phyloP scores from a whole-genome alignment of 2,888 invertebrate genomes.

The Ormyrus labotus region DNA sequence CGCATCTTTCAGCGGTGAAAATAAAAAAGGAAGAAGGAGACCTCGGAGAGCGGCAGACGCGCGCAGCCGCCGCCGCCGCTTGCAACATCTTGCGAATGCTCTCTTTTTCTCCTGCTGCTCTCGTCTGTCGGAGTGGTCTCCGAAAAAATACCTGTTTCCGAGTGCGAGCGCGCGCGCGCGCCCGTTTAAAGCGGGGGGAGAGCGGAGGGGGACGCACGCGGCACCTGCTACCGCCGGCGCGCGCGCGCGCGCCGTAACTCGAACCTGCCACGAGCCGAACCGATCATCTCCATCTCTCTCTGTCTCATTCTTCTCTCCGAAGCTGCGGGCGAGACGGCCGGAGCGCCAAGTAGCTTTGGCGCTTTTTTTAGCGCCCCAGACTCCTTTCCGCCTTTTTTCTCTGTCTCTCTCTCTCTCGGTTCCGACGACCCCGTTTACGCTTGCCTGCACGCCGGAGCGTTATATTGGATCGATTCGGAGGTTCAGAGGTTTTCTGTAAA shows the following conservation, averaged over 20 bases:
- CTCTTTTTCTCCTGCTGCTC: conserved; percentile 53
- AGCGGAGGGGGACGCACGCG: conserved; percentile 47
- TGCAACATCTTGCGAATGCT: conserved; percentile 71
- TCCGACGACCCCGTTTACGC: conserved; percentile 2
- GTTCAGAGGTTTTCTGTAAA: not conserved
- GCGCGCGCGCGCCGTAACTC: conserved; percentile 56
- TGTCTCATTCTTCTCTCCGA: conserved; percentile 10
- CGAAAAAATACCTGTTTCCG: conserved; percentile 54
- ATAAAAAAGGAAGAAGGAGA: too few species aligned
- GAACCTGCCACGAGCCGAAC: conserved; percentile 66
- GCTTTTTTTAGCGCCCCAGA: not conserved
- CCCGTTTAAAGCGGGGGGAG: not conserved
- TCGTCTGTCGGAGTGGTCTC: conserved; percentile 31
- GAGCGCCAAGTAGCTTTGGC: not conserved
- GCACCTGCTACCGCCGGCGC: conserved; percentile 69
- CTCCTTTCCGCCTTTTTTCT: conserved; percentile 19
- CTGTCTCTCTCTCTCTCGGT: not conserved
- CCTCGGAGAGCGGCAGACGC: too few species aligned
- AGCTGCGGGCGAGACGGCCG: not conserved
- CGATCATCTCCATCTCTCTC: conserved; percentile 40
- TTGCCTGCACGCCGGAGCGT: not conserved
- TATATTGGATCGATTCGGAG: too few species aligned
- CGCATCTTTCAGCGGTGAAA: too few species aligned
- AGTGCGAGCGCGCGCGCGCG: not conserved
- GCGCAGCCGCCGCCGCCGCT: conserved; percentile 55